phyloP scores from a whole-genome alignment of 2,888 invertebrate genomes.

The Epiblema foenella region DNA sequence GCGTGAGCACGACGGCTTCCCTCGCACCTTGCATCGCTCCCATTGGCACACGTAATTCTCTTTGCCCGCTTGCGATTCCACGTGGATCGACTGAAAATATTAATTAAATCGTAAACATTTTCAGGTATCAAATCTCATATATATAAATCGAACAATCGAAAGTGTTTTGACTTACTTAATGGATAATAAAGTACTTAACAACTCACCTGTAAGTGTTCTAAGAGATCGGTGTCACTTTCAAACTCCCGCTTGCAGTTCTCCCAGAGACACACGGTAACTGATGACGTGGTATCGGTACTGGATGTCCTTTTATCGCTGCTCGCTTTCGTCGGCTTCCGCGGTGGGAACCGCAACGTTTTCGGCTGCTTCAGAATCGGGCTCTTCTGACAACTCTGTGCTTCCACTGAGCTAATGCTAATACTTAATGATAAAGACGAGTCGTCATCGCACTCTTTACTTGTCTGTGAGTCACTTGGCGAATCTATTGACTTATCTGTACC shows the following conservation, averaged over 20 bases:
- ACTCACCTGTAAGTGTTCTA: conserved; percentile 94
- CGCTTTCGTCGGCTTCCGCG: conserved; percentile 74
- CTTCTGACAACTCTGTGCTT: conserved; percentile 79
- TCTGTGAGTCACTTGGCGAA: conserved; percentile 78
- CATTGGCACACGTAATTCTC: conserved; percentile 96
- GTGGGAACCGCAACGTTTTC: conserved; percentile 92
- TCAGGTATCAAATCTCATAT: no score
- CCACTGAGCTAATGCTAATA: conserved; percentile 75
- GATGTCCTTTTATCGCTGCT: conserved; percentile 68
- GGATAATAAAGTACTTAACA: neutral
- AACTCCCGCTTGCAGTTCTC: conserved; percentile 91
- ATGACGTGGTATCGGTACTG: conserved; percentile 77
- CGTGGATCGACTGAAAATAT: conserved; percentile 89
- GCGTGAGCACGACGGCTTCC: conserved; percentile 95
- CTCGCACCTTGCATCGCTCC: conserved; percentile 97
- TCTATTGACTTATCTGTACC: conserved; percentile 81
- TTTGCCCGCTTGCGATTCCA: conserved; percentile 92
- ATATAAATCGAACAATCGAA: no score
- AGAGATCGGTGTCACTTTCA: conserved; percentile 91
- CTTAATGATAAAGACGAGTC: conserved; percentile 78
- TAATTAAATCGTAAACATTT: neutral
- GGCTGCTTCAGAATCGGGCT: conserved; percentile 93
- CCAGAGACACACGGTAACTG: conserved; percentile 90
- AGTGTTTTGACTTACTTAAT: no score
- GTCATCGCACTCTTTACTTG: conserved; percentile 80